Evolutionary conservation across 2,888 invertebrate genomes (phyloP).

Genomic region (Temnothorax rugatulus): DNA sequence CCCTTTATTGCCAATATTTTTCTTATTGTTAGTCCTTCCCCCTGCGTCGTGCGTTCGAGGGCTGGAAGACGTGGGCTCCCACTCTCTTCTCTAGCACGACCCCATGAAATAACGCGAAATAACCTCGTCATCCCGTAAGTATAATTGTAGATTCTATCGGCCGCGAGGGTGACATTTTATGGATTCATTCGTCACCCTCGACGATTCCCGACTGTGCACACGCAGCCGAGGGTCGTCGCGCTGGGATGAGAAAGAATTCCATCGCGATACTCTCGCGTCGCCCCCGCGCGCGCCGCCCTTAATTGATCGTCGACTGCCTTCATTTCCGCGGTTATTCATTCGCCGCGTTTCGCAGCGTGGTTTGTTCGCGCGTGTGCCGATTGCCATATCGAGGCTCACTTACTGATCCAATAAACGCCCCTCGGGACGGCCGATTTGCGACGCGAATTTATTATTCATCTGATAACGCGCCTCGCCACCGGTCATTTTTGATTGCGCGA

Average conservation of each 20-base stretch:
- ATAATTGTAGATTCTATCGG: conserved; percentile 76
- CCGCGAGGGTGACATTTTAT: conserved; percentile 67
- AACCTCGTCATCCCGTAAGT: conserved; percentile 67
- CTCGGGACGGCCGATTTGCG: background rate
- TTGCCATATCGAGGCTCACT: background rate
- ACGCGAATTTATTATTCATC: conserved; percentile 58
- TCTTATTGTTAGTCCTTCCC: conserved; percentile 18
- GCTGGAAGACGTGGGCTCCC: conserved; percentile 16
- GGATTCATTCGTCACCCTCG: conserved; percentile 72
- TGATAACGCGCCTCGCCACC: background rate
- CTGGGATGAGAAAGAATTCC: conserved; percentile 52
- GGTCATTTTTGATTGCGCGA: conserved; percentile 21
- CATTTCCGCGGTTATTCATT: conserved; percentile 60
- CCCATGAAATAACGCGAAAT: conserved; percentile 64
- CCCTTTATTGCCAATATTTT: conserved; percentile 69
- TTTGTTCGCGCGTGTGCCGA: conserved; percentile 15
- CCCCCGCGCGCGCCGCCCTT: background rate
- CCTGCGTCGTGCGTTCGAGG: conserved; percentile 1
- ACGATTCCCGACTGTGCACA: conserved; percentile 36
- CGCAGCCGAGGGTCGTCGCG: conserved; percentile 26
- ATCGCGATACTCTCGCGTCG: conserved; percentile 65
- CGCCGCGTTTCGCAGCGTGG: conserved; percentile 12
- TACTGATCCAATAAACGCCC: conserved; percentile 12
- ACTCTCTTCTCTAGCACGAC: background rate
- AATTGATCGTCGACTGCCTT: conserved; percentile 68